A percentile compares a stretch with the other conserved stretches of the same genome.
phyloP scores from a whole-genome alignment of 1,140 invertebrate genomes.

The Caligus rogercresseyi region DNA sequence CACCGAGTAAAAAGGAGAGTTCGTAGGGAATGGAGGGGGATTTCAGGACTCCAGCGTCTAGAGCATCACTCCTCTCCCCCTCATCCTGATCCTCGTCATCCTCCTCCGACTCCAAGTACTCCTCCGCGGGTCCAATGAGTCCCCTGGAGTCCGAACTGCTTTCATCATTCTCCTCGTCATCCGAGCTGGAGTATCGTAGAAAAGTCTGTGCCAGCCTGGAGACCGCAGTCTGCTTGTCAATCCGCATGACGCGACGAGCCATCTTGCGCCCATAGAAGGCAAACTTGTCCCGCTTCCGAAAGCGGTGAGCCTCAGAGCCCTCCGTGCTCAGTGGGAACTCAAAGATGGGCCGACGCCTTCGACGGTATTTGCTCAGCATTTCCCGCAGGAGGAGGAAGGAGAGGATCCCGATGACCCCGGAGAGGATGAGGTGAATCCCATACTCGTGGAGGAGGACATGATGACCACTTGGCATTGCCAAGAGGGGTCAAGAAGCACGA shows the following conservation, averaged over 20 bases:
- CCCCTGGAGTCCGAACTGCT: background rate
- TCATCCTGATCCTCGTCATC: background rate
- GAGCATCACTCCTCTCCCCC: too few relatives aligned
- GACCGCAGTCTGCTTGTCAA: background rate
- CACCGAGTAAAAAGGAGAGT: background rate
- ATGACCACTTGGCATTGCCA: too few relatives aligned
- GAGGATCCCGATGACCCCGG: background rate
- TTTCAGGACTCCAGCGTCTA: too few relatives aligned
- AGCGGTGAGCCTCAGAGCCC: background rate
- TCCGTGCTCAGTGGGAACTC: background rate
- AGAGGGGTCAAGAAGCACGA: background rate
- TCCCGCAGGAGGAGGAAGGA: background rate
- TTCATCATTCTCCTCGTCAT: background rate
- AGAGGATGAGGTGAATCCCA: too few relatives aligned
- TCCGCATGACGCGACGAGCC: background rate
- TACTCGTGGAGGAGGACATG: too few relatives aligned
- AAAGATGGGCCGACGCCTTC: background rate
- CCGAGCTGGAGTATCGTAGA: background rate
- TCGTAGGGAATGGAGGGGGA: background rate
- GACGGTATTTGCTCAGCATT: background rate
- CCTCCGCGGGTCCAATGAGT: constrained; percentile 2
- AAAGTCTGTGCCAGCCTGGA: background rate
- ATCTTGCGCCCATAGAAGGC: constrained; percentile 15
- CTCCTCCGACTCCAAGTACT: constrained; percentile 1
- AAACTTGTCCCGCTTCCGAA: constrained; percentile 14